A percentile compares a stretch with the other conserved stretches of the same genome.
phyloP scores from a whole-genome alignment of 2,797 vertebrate species.

The Peromyscus melanophrys region DNA sequence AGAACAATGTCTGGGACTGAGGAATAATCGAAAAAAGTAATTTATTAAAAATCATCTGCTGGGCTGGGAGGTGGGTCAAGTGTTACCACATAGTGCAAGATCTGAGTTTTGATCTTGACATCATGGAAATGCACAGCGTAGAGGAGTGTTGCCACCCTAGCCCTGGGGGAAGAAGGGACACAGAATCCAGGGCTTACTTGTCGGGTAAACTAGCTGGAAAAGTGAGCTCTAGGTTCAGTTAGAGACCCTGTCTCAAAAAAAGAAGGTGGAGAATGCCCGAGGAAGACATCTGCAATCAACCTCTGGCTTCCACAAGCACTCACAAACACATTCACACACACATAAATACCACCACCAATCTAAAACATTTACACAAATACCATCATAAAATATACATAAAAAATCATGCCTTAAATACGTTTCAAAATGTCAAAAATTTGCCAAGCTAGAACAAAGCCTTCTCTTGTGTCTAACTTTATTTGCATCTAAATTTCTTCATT shows the following conservation, averaged over 20 bases:
- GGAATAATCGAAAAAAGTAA: conserved; percentile 11
- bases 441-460: background rate
- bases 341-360: background rate
- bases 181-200: background rate
- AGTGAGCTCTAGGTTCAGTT: background rate
- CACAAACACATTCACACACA: background rate
- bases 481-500: conserved; percentile 11
- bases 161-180: rapidly evolving
- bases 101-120: background rate
- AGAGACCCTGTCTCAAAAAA: background rate
- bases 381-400: background rate
- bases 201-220: background rate
- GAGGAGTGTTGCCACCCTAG: no score
- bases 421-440: conserved; percentile 27
- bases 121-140: background rate
- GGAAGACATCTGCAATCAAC: no score
- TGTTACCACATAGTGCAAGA: background rate
- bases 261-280: background rate
- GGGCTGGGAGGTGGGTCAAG: background rate
- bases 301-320: background rate
- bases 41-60: background rate
- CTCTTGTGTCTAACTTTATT: conserved; percentile 17
- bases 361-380: background rate
- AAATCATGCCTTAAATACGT: background rate
- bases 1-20: background rate